Evolutionary conservation across 2,113 vertebrate genomes (phyloP).

Genomic region (Xiphophorus couchianus): DNA sequence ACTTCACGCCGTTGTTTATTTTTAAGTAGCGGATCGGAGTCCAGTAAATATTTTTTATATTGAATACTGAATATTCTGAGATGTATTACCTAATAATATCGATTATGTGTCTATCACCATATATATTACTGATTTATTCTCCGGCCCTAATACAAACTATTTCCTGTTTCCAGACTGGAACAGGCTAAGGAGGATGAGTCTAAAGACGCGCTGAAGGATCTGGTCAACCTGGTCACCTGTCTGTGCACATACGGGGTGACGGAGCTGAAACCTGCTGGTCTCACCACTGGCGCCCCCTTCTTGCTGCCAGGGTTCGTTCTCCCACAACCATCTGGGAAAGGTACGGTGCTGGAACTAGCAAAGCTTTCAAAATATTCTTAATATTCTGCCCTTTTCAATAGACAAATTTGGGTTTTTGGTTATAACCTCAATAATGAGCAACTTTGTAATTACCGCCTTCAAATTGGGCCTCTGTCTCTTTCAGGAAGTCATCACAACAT

Average conservation of each 20-base stretch:
- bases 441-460: background rate
- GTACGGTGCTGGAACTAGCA: constrained; percentile 64
- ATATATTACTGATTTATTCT: no score
- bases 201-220: constrained; percentile 94
- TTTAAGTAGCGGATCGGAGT: no score
- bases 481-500: no score
- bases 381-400: no score
- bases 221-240: constrained; percentile 96
- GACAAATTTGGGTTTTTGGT: no score
- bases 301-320: constrained; percentile 94
- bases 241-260: constrained; percentile 92
- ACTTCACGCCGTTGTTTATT: no score
- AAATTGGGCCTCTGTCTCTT: no score
- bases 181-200: constrained; percentile 96
- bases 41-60: no score
- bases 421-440: no score
- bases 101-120: no score
- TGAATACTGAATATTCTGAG: no score
- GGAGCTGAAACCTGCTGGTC: constrained; percentile 92
- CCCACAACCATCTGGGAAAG: constrained; percentile 94
- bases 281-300: constrained; percentile 96
- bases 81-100: no score
- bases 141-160: background rate
- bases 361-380: background rate
- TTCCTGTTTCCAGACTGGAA: constrained; percentile 85